phyloP scores from a whole-genome alignment of 2,113 vertebrate species.

The Misgurnus anguillicaudatus region DNA sequence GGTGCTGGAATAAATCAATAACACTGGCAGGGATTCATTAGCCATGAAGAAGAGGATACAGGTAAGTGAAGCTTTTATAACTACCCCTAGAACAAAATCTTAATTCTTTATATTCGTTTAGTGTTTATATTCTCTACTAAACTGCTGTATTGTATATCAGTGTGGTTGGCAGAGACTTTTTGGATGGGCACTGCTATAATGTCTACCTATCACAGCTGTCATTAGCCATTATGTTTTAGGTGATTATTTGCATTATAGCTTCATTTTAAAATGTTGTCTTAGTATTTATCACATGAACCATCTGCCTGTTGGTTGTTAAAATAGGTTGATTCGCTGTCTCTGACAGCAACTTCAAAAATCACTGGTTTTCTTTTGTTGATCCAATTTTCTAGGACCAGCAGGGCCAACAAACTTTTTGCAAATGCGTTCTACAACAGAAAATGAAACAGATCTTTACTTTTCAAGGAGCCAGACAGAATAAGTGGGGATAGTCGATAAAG shows the following conservation, averaged over 20 bases:
- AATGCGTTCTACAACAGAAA: background rate
- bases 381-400: background rate
- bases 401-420: background rate
- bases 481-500: conserved; percentile 7
- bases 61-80: conserved; percentile 24
- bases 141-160: background rate
- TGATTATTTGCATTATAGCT: conserved; percentile 23
- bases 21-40: conserved; percentile 33
- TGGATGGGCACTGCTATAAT: background rate
- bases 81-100: background rate
- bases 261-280: conserved; percentile 26
- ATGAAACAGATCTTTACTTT: background rate
- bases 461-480: background rate
- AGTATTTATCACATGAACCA: conserved; percentile 38
- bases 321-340: conserved; percentile 25
- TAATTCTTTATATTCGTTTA: background rate
- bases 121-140: background rate
- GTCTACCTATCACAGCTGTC: background rate
- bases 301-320: conserved; percentile 41
- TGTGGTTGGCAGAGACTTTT: background rate
- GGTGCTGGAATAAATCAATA: conserved; percentile 45
- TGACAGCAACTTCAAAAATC: conserved; percentile 6
- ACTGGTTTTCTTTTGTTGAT: background rate
- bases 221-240: conserved; percentile 8
- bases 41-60: background rate